Percentiles rank a stretch among this genome's conserved stretches.
Conservation (phyloP, 2,797 vertebrate species). For the Xiphorhynchus erythropygius region DNA sequence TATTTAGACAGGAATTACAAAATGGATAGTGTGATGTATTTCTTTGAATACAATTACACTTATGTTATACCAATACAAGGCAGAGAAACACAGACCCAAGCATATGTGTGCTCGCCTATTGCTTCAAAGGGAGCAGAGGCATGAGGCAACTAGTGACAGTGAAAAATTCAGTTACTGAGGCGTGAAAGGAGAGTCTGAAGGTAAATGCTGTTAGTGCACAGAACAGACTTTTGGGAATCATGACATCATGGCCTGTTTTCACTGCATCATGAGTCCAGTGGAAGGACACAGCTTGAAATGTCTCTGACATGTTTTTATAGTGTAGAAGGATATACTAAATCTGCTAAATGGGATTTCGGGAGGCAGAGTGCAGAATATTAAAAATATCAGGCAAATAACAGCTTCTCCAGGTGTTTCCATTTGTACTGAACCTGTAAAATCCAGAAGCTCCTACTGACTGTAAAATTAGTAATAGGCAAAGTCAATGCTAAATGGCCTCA, state of each 20-base stretch:
- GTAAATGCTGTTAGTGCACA: constrained; percentile 59
- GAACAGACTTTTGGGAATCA: constrained; percentile 62
- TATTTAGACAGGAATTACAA: constrained; percentile 46
- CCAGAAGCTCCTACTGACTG: constrained; percentile 32
- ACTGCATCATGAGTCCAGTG: constrained; percentile 41
- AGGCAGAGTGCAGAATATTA: neutral
- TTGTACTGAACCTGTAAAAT: constrained; percentile 56
- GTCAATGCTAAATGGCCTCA: constrained; percentile 64
- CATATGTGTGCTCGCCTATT: neutral
- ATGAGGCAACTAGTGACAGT: constrained; percentile 58
- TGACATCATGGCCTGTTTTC: constrained; percentile 52
- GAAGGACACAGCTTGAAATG: constrained; percentile 64
- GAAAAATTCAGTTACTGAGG: constrained; percentile 73
- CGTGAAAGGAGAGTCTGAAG: constrained; percentile 71
- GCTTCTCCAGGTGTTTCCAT: constrained; percentile 12
- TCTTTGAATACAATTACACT: neutral
- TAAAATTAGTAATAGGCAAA: constrained; percentile 67
- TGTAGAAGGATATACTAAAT: neutral
- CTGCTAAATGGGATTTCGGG: neutral
- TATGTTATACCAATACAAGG: neutral
- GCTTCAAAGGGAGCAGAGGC: constrained; percentile 43
- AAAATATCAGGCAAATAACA: constrained; percentile 45
- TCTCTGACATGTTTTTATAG: neutral
- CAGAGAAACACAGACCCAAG: neutral
- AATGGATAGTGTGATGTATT: constrained; percentile 14